These are phyloP conservation scores for Biston stratarius DNA, from an alignment of 2,888 invertebrate species.

Conservation along the genomic window DNA sequence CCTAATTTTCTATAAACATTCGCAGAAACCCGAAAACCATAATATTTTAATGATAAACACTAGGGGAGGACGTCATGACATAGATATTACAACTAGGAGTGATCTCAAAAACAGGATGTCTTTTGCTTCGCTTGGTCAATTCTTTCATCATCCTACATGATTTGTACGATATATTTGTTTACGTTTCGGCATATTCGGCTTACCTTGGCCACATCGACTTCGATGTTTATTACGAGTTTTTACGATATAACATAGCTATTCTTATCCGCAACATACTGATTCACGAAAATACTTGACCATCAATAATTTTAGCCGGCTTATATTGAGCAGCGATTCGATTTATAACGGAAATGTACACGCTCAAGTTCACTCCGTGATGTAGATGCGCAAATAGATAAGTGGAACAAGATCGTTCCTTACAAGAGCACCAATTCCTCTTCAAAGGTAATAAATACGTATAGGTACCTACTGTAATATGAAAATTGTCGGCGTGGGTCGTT, in stretches of 20 bases:
- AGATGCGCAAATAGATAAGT: conserved; percentile 29
- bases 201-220: background rate
- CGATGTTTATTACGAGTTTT: background rate
- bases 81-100: background rate
- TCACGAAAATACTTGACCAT: background rate
- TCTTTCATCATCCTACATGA: background rate
- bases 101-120: background rate
- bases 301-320: conserved; percentile 8
- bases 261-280: background rate
- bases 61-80: background rate
- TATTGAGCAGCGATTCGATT: conserved; percentile 20
- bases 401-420: conserved; percentile 15
- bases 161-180: background rate
- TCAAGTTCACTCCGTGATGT: conserved; percentile 20
- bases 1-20: conserved; percentile 79
- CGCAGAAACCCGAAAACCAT: conserved; percentile 53
- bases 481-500: conserved; percentile 59
- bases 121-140: too few relatives aligned
- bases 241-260: background rate
- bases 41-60: conserved; percentile 30
- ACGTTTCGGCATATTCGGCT: background rate
- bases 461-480: conserved; percentile 47
- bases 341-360: conserved; percentile 17
- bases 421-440: conserved; percentile 36
- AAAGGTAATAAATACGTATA: conserved; percentile 30